Evolutionary conservation across 1,140 invertebrate genomes (phyloP).

Genomic region (Oryzaephilus surinamensis): DNA sequence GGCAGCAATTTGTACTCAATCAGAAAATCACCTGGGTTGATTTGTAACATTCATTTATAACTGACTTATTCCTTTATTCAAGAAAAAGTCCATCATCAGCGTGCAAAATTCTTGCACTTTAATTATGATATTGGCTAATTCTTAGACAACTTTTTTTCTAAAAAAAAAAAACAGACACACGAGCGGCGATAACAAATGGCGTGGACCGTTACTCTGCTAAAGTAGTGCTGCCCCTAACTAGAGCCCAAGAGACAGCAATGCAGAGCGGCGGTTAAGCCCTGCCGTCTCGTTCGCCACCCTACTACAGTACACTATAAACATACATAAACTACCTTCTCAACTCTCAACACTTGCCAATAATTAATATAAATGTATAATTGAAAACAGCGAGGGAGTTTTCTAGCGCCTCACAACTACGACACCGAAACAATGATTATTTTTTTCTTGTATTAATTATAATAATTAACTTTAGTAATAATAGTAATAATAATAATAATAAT

Average conservation of each 20-base stretch:
- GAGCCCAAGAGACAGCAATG: constrained; percentile 26
- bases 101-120: no score
- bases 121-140: no score
- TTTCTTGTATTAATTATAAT: no score
- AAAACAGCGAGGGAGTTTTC: constrained; percentile 34
- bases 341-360: constrained; percentile 35
- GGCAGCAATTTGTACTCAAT: constrained; percentile 34
- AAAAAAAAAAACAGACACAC: not conserved
- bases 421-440: constrained; percentile 24
- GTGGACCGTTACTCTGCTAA: constrained; percentile 22
- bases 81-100: no score
- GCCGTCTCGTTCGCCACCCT: constrained; percentile 21
- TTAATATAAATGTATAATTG: constrained; percentile 31
- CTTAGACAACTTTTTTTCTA: no score
- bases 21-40: constrained; percentile 31
- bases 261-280: constrained; percentile 22
- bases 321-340: constrained; percentile 34
- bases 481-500: constrained; percentile 16
- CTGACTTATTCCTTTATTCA: no score
- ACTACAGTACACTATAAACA: constrained; percentile 37
- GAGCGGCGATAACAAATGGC: not conserved
- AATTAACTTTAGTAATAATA: constrained; percentile 14
- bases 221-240: constrained; percentile 29
- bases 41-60: no score
- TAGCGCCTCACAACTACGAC: constrained; percentile 29